Evolutionary conservation across 2,113 vertebrate species (phyloP).

Genomic region (Ia io): DNA sequence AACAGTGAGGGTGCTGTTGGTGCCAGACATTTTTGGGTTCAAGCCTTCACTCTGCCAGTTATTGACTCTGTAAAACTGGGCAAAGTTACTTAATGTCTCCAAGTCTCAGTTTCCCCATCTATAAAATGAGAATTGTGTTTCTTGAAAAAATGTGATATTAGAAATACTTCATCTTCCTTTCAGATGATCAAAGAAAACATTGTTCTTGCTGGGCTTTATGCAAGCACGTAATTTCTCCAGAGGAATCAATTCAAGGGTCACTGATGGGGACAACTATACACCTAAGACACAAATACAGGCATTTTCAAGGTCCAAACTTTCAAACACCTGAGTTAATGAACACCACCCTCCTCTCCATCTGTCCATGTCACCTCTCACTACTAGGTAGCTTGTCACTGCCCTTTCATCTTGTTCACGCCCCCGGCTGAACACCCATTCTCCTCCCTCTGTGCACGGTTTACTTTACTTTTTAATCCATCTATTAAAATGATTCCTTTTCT

Average conservation of each 20-base stretch:
- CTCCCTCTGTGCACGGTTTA: neutral
- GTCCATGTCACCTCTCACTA: neutral
- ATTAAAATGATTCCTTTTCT: neutral
- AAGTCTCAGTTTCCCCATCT: neutral
- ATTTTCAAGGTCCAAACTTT: neutral
- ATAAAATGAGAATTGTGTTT: neutral
- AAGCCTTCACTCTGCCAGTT: neutral
- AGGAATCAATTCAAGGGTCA: neutral
- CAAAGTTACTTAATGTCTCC: neutral
- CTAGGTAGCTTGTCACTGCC: neutral
- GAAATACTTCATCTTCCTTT: constrained; percentile 15
- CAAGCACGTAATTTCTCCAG: neutral
- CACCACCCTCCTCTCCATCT: neutral
- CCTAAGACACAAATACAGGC: neutral
- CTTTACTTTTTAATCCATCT: neutral
- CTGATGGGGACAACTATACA: neutral
- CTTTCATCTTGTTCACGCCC: neutral
- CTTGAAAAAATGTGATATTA: neutral
- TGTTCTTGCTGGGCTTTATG: constrained; percentile 11
- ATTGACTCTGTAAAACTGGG: neutral
- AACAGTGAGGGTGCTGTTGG: neutral
- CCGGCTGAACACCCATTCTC: neutral
- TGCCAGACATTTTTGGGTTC: neutral
- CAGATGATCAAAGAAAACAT: neutral
- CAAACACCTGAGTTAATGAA: neutral